A percentile compares a stretch with the other conserved stretches of the same genome.
These are phyloP conservation scores for Atopsyche davidsoni DNA, from an alignment of 1,140 invertebrate genomes.

Conservation along the genomic window DNA sequence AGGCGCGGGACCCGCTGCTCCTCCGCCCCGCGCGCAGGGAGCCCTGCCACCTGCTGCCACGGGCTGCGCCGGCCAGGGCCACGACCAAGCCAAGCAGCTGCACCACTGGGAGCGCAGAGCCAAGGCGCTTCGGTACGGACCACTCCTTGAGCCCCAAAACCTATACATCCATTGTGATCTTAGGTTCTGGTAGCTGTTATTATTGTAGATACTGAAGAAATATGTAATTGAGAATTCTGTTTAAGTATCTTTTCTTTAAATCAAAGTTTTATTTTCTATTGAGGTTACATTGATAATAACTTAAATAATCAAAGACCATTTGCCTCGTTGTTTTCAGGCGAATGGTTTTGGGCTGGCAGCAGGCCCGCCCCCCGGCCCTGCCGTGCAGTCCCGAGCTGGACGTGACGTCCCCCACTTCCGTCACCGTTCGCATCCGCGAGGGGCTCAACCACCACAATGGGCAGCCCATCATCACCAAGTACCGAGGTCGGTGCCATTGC, in stretches of 20 bases:
- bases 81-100: constrained; percentile 76
- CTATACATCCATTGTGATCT: too few relatives aligned
- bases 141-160: too few relatives aligned
- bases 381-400: constrained; percentile 72
- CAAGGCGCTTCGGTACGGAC: constrained; percentile 71
- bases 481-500: too few relatives aligned
- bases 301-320: too few relatives aligned
- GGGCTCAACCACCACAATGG: constrained; percentile 50
- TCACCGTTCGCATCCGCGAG: constrained; percentile 69
- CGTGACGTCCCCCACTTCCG: constrained; percentile 72
- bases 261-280: constrained; percentile 5
- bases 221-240: not conserved
- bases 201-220: too few relatives aligned
- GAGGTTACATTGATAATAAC: too few relatives aligned
- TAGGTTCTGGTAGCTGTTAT: too few relatives aligned
- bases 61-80: constrained; percentile 59
- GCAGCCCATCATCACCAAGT: constrained; percentile 77
- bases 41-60: constrained; percentile 56
- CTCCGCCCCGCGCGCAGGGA: constrained; percentile 45
- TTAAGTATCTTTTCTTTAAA: not conserved
- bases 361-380: constrained; percentile 68
- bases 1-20: constrained; percentile 50
- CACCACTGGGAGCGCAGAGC: constrained; percentile 81
- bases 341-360: constrained; percentile 55
- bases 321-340: constrained; percentile 40